phyloP scores from a whole-genome alignment of 1,140 invertebrate genomes.

The Drosophila pachea region DNA sequence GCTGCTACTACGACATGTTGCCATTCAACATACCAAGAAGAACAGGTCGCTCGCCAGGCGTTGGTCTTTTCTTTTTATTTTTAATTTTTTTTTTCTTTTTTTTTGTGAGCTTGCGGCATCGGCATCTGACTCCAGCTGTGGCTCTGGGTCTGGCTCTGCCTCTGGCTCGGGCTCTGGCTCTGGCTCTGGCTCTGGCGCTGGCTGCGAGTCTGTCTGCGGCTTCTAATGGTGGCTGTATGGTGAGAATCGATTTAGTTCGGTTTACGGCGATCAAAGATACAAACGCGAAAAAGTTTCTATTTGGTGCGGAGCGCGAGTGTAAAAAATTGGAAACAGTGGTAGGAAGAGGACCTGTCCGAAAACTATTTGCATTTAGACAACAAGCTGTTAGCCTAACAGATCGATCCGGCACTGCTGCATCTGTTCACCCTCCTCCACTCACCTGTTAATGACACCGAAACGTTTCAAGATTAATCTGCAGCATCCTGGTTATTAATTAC shows the following conservation, averaged over 20 bases:
- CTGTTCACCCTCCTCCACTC: background rate
- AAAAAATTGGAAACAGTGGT: slow-evolving; percentile 29
- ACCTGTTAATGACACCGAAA: background rate
- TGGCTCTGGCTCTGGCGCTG: slow-evolving; percentile 44
- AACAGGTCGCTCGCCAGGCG: slow-evolving; percentile 69
- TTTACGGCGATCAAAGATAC: slow-evolving; percentile 78
- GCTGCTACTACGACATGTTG: slow-evolving; percentile 46
- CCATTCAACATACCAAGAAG: slow-evolving; percentile 25
- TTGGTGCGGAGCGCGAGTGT: slow-evolving; percentile 49
- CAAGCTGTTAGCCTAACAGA: slow-evolving; percentile 3
- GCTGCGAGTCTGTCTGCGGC: slow-evolving; percentile 43
- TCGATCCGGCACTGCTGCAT: slow-evolving; percentile 2
- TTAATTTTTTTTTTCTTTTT: slow-evolving; percentile 36
- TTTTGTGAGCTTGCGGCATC: slow-evolving; percentile 62
- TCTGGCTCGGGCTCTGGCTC: slow-evolving; percentile 20
- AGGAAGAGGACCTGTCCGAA: slow-evolving; percentile 20
- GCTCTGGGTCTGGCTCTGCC: slow-evolving; percentile 9
- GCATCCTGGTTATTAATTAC: slow-evolving; percentile 42
- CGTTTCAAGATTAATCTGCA: background rate
- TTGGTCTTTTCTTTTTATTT: slow-evolving; percentile 45
- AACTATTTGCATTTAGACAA: background rate
- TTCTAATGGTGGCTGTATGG: slow-evolving; percentile 77
- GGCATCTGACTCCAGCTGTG: slow-evolving; percentile 25
- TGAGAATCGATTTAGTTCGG: slow-evolving; percentile 79
- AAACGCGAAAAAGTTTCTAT: slow-evolving; percentile 78